A percentile compares a stretch with the other conserved stretches of the same genome.
Conservation (phyloP, 2,797 vertebrate species). For the Micropoecilia bifurca region DNA sequence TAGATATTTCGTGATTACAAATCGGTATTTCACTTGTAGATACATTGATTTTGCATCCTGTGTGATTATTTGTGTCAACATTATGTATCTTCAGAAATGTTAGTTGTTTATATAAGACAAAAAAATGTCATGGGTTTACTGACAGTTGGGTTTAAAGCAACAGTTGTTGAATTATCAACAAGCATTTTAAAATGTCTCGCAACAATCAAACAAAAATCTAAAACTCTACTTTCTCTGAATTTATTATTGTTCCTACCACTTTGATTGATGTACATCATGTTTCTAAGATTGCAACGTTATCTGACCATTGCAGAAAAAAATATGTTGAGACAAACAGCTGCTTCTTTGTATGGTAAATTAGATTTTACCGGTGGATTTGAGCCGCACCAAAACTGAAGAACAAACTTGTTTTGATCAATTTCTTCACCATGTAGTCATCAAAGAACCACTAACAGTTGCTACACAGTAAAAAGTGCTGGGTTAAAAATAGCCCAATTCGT, state of each 20-base stretch:
- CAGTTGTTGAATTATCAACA: neutral
- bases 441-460: neutral
- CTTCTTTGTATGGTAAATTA: neutral
- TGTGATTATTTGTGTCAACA: neutral
- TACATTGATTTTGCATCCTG: neutral
- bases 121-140: neutral
- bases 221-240: neutral
- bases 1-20: neutral
- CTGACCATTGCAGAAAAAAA: neutral
- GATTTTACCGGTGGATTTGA: neutral
- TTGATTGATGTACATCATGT: neutral
- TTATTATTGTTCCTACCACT: neutral
- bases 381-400: neutral
- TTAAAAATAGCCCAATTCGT: too few relatives aligned
- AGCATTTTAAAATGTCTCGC: neutral
- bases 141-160: neutral
- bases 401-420: neutral
- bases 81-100: neutral
- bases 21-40: neutral
- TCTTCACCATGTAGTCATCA: neutral
- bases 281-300: neutral
- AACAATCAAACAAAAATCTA: neutral
- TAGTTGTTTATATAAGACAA: too few relatives aligned
- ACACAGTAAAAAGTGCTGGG: too few relatives aligned
- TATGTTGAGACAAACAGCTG: neutral